Percentiles rank a stretch among this genome's conserved stretches.
Conservation (phyloP, 1,140 invertebrate species). For the Drosophila pseudoobscura region DNA sequence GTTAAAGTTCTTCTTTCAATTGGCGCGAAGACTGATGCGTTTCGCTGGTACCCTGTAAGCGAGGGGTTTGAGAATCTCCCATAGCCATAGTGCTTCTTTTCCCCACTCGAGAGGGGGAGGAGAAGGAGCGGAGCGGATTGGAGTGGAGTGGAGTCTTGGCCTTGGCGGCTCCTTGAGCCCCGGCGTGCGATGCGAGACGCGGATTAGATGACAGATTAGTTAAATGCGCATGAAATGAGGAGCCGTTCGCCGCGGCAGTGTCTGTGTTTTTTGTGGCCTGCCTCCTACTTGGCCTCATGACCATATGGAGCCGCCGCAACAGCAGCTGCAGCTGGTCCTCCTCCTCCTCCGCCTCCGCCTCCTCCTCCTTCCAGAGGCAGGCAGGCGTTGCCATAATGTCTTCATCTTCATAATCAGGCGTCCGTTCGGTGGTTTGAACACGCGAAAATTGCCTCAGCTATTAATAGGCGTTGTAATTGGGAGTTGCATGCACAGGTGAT, state of each 20-base stretch:
- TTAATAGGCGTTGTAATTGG: slow-evolving; percentile 73
- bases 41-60: no score
- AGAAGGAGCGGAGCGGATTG: neutral
- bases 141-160: slow-evolving; percentile 9
- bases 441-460: slow-evolving; percentile 48
- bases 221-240: slow-evolving; percentile 78
- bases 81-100: no score
- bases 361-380: neutral
- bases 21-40: no score
- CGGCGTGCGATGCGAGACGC: slow-evolving; percentile 53
- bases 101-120: no score
- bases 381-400: slow-evolving; percentile 67
- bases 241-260: slow-evolving; percentile 23
- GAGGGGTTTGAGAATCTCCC: no score
- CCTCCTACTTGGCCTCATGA: slow-evolving; percentile 57
- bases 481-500: slow-evolving; percentile 61
- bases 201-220: slow-evolving; percentile 80
- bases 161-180: slow-evolving; percentile 37
- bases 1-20: no score
- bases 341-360: neutral
- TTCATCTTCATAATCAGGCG: slow-evolving; percentile 72
- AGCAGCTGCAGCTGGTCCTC: slow-evolving; percentile 5
- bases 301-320: slow-evolving; percentile 17
- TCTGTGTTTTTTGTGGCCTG: slow-evolving; percentile 19
- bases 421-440: slow-evolving; percentile 24